Conservation (phyloP, 2,797 vertebrate species). For the Sebastes steindachneri region DNA sequence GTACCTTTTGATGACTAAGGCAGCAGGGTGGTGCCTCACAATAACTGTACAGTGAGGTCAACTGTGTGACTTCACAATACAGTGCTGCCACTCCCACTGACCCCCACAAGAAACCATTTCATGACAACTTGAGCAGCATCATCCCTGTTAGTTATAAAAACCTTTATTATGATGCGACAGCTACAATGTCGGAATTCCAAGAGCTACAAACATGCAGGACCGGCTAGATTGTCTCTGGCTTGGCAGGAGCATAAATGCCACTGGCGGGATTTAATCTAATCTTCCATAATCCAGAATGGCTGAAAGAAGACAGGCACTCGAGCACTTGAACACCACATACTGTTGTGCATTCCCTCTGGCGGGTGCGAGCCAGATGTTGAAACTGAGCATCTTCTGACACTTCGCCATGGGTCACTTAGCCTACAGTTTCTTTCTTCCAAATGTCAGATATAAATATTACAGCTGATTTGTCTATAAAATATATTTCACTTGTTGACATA, state of each 20-base stretch:
- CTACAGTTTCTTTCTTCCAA: neutral
- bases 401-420: neutral
- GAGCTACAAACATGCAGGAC: neutral
- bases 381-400: conserved; percentile 4
- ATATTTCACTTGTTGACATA: neutral
- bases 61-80: conserved; percentile 4
- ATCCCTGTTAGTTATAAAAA: neutral
- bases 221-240: conserved; percentile 27
- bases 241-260: conserved; percentile 54
- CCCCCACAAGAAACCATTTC: neutral
- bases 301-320: conserved; percentile 54
- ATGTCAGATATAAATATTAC: neutral
- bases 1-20: conserved; percentile 26
- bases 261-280: conserved; percentile 79
- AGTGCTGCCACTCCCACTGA: conserved; percentile 2
- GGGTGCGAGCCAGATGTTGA: conserved; percentile 40
- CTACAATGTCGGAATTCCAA: conserved; percentile 1
- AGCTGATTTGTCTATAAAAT: neutral
- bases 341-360: neutral
- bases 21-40: conserved; percentile 25
- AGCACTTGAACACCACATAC: conserved; percentile 32
- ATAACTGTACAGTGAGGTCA: conserved; percentile 12
- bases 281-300: conserved; percentile 79
- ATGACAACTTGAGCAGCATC: neutral
- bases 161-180: neutral